Conservation (phyloP, 1,140 invertebrate species). For the Drosophila leontia region DNA sequence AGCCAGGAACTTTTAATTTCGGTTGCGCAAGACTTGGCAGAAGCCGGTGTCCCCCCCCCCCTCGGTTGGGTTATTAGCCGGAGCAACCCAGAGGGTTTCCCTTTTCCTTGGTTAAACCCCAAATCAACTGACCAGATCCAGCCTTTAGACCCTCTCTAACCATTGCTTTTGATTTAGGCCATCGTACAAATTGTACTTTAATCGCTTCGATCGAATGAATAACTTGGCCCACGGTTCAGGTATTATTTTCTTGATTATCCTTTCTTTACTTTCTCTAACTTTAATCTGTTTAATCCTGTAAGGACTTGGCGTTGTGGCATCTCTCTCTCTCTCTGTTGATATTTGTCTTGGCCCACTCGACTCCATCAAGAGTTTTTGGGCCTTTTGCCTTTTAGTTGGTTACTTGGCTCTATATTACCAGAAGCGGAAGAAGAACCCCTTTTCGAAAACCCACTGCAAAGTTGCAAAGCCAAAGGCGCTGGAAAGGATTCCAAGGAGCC, state of each 20-base stretch:
- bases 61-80: slow-evolving; percentile 42
- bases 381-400: slow-evolving; percentile 23
- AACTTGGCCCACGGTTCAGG: slow-evolving; percentile 12
- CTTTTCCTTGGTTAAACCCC: not conserved
- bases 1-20: slow-evolving; percentile 70
- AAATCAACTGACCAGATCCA: slow-evolving; percentile 33
- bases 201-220: slow-evolving; percentile 21
- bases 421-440: slow-evolving; percentile 1
- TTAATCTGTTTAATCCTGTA: slow-evolving; percentile 43
- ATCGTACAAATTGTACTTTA: slow-evolving; percentile 11
- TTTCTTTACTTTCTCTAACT: slow-evolving; percentile 13
- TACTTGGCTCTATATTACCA: slow-evolving; percentile 39
- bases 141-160: not conserved
- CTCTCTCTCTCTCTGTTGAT: slow-evolving; percentile 11
- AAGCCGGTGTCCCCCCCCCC: not conserved
- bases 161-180: not conserved
- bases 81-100: slow-evolving; percentile 18
- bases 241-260: not conserved
- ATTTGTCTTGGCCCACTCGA: slow-evolving; percentile 31
- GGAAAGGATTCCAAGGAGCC: slow-evolving; percentile 13
- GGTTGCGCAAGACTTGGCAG: slow-evolving; percentile 59
- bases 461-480: slow-evolving; percentile 40
- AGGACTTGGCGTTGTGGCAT: slow-evolving; percentile 1
- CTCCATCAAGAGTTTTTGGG: slow-evolving; percentile 28
- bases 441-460: slow-evolving; percentile 24